These are phyloP conservation scores for Lutraria rhynchaena DNA, from an alignment of 1,140 invertebrate species.

Conservation along the genomic window DNA sequence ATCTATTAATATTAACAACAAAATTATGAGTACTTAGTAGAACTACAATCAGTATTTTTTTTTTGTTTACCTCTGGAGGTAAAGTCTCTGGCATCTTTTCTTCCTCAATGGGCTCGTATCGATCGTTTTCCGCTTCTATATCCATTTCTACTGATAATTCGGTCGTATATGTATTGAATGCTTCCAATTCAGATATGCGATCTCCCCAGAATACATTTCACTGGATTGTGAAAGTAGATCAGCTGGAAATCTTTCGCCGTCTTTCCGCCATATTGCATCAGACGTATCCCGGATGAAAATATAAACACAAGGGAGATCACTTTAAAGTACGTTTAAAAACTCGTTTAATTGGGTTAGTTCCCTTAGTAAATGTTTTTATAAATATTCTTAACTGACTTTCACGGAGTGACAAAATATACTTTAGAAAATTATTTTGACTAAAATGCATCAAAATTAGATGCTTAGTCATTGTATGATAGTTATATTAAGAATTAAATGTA, in stretches of 20 bases:
- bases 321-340: too few species aligned
- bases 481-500: too few species aligned
- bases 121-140: conserved; percentile 21
- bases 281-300: conserved; percentile 45
- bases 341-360: too few species aligned
- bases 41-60: not conserved
- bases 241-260: conserved; percentile 44
- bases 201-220: conserved; percentile 74
- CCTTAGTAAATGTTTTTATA: too few species aligned
- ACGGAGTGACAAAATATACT: too few species aligned
- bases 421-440: too few species aligned
- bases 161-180: conserved; percentile 62
- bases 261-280: conserved; percentile 61
- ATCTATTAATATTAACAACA: too few species aligned
- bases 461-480: too few species aligned
- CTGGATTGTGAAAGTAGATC: conserved; percentile 62
- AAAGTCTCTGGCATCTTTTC: conserved; percentile 83
- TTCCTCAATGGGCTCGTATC: conserved; percentile 56
- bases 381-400: too few species aligned
- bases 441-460: too few species aligned
- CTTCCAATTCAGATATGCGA: conserved; percentile 68
- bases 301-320: conserved; percentile 47
- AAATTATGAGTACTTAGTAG: not conserved
- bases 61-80: conserved; percentile 83
- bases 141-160: conserved; percentile 28